These are phyloP conservation scores for Lindbergichthys nudifrons DNA, from an alignment of 2,797 vertebrate species.

Conservation along the genomic window DNA sequence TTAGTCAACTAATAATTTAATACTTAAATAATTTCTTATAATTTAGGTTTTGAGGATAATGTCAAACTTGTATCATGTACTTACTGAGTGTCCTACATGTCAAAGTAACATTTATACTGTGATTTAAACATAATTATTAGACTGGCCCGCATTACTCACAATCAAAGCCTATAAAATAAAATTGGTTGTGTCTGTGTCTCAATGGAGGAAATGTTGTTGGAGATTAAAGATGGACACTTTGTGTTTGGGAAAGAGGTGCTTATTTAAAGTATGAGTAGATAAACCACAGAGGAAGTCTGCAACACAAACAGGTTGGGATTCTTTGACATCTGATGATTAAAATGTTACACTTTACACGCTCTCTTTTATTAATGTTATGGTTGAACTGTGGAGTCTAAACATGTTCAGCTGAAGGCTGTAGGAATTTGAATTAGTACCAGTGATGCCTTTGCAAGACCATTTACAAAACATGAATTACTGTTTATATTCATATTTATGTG, in stretches of 20 bases:
- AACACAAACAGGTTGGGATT: constrained; percentile 23
- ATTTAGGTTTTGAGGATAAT: background rate
- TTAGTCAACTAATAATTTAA: background rate
- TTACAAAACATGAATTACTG: background rate
- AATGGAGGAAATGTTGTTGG: constrained; percentile 21
- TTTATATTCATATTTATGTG: background rate
- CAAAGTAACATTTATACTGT: background rate
- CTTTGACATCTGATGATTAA: constrained; percentile 25
- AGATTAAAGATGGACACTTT: constrained; percentile 14
- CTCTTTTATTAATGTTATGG: background rate
- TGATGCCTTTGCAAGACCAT: background rate
- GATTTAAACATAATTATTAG: constrained; percentile 4
- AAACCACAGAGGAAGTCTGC: constrained; percentile 45
- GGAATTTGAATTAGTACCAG: background rate
- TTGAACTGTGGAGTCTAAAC: background rate
- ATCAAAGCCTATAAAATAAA: constrained; percentile 41
- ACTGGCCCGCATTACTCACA: constrained; percentile 1
- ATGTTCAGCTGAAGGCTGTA: background rate
- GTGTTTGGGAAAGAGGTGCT: constrained; percentile 30
- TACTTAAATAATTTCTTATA: background rate
- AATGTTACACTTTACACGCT: constrained; percentile 26
- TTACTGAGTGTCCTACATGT: background rate
- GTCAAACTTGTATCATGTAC: background rate
- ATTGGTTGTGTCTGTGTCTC: constrained; percentile 35
- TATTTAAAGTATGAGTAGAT: constrained; percentile 35